These are phyloP conservation scores for Ctenicera cuprea DNA, from an alignment of 2,888 invertebrate genomes.

Conservation along the genomic window DNA sequence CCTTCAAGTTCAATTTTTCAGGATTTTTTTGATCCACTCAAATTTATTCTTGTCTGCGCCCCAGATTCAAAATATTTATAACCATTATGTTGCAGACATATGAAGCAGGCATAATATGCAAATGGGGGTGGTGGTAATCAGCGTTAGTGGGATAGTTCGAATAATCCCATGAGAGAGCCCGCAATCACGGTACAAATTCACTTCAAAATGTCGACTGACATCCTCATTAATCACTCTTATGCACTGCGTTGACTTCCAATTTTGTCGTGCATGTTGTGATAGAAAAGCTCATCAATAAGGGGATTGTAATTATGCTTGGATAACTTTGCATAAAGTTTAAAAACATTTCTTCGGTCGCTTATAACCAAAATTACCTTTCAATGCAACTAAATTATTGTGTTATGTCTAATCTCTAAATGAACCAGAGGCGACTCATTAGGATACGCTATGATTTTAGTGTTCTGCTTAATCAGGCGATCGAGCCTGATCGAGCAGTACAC, in stretches of 20 bases:
- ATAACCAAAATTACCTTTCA: no score
- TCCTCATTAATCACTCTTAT: conserved; percentile 54
- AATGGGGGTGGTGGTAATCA: conserved; percentile 53
- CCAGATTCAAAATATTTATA: conserved; percentile 4
- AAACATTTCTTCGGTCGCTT: background rate
- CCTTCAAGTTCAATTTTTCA: conserved; percentile 1
- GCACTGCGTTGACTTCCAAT: conserved; percentile 50
- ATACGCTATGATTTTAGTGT: no score
- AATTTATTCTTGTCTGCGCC: background rate
- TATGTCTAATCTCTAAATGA: no score
- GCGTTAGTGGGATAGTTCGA: conserved; percentile 47
- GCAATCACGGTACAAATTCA: conserved; percentile 68
- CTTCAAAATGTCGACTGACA: conserved; percentile 63
- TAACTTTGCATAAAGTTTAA: background rate
- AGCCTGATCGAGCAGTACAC: no score
- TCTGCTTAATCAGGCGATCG: no score
- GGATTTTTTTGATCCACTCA: background rate
- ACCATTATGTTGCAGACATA: conserved; percentile 8
- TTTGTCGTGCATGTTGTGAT: conserved; percentile 43
- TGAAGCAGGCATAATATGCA: conserved; percentile 50
- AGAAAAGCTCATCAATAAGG: conserved; percentile 44
- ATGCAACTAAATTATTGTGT: no score
- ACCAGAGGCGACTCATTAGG: no score
- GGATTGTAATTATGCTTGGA: background rate
- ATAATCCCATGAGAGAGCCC: conserved; percentile 53